phyloP scores from a whole-genome alignment of 2,113 vertebrate genomes.

The Henicopernis longicauda region DNA sequence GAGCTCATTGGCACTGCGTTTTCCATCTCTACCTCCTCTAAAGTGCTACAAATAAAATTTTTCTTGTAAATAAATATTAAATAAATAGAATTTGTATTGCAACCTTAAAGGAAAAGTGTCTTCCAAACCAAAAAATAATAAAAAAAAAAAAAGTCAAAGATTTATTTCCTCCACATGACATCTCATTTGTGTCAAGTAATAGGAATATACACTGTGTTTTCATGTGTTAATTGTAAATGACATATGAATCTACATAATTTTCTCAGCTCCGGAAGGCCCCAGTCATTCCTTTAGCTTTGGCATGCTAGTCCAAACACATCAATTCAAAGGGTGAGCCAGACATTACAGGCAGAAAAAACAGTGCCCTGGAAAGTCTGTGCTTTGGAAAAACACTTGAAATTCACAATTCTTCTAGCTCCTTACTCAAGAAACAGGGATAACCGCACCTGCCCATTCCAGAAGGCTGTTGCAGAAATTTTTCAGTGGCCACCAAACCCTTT shows the following conservation, averaged over 20 bases:
- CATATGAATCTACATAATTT: background rate
- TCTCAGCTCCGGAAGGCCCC: background rate
- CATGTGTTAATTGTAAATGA: constrained; percentile 36
- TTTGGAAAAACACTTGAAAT: background rate
- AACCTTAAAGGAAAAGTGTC: background rate
- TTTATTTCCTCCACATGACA: background rate
- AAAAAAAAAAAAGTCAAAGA: background rate
- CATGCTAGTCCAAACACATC: background rate
- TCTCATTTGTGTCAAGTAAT: background rate
- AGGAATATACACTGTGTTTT: background rate
- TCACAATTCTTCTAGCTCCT: background rate
- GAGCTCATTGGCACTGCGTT: accelerated
- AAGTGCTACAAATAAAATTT: background rate
- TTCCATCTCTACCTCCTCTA: background rate
- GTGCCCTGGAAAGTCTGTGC: accelerated
- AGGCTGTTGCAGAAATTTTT: background rate
- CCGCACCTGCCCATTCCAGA: accelerated
- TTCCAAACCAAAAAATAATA: background rate
- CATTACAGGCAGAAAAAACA: background rate
- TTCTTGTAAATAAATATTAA: too few relatives aligned
- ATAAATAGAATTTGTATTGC: background rate
- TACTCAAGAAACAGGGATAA: background rate
- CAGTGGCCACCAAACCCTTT: background rate
- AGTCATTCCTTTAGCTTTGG: background rate
- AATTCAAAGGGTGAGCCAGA: background rate